Base-by-base conservation (phyloP, 2,797 vertebrate genomes). In the Platyrinchus mystaceus region DNA sequence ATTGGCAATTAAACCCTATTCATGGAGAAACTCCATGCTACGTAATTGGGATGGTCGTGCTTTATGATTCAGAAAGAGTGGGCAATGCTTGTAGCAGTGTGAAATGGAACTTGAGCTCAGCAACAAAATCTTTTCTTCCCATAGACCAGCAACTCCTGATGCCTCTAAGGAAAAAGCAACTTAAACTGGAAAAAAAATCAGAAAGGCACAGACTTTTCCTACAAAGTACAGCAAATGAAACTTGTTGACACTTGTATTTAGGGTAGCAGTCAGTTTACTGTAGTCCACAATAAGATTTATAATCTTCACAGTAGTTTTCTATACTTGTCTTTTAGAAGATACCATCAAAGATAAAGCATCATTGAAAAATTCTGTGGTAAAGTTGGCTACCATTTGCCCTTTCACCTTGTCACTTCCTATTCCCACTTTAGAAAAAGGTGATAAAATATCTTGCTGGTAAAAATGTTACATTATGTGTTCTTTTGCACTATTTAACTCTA, bases 11-110 rank as follows among this genome's bases (percentile, higher is more conserved):
- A 94, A 89, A 43, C 10, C 22, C 73, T 89, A 43, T 87, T 91
- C 34, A 82, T 41, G 85, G 77, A 84, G 73, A 59, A 94, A 78
- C 8, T 63, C 70, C 49, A 69, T 55, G 16, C 27, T 67, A 76
- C 59, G 66, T 67, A 82, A 85, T 90, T 55, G 26, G 84, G 50
- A 47, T 78, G 93, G 67, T 90, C 4, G 0, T 90, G 55, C 67
- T 94, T 91, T 86, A 71, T 96, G 93, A 91, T 88, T 96, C 88
- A 90, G 78, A 95, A 92, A 39, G 77, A 84, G 68, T 92, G 75
- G 71, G 73, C 50, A 93, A 82, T 55, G 70, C 84, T 87, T 80
- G 58, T 60, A 63, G 41, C 96, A 63, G 30, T 59, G 69, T 77
- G 70, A 96, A 84, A 94, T 79, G 76, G 67, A 95, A 70, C 79